Conservation (phyloP, 2,113 vertebrate species). For the Acanthisitta chloris region DNA sequence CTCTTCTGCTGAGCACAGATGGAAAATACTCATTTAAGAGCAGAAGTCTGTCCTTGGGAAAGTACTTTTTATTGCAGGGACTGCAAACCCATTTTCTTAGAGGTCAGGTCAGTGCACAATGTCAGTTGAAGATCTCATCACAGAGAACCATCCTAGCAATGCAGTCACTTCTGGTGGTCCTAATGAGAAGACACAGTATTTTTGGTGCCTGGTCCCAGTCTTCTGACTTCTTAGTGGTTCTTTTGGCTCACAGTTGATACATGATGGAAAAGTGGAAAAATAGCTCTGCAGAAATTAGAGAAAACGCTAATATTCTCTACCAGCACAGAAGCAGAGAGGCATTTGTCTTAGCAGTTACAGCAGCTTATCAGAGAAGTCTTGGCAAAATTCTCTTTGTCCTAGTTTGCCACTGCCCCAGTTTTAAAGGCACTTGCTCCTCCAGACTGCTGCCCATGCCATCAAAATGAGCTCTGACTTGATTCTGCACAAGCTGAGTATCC, state of each 20-base stretch:
- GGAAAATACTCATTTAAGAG: not conserved
- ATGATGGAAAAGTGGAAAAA: not conserved
- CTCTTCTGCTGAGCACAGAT: not conserved
- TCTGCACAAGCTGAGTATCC: not conserved
- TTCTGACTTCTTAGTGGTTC: not conserved
- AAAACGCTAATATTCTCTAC: not conserved
- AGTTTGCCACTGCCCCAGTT: conserved; percentile 8
- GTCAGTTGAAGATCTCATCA: not conserved
- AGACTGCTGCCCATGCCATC: not conserved
- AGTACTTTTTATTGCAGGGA: not conserved
- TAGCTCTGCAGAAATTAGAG: not conserved
- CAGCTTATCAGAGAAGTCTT: not conserved
- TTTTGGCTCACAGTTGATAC: not conserved
- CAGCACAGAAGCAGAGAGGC: not conserved
- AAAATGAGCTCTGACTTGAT: not conserved
- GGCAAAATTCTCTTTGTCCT: not conserved
- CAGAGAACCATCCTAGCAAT: not conserved
- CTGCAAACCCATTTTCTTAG: not conserved
- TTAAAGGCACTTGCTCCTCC: not conserved
- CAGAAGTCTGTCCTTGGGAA: not conserved
- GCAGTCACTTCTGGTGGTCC: not conserved
- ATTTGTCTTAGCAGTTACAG: not conserved
- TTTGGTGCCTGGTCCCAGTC: not conserved
- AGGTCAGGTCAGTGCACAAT: not conserved
- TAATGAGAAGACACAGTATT: not conserved